Percentiles rank a stretch among this genome's conserved stretches.
Evolutionary conservation across 1,140 invertebrate genomes (phyloP).

Genomic region (Drosophila repletoides): DNA sequence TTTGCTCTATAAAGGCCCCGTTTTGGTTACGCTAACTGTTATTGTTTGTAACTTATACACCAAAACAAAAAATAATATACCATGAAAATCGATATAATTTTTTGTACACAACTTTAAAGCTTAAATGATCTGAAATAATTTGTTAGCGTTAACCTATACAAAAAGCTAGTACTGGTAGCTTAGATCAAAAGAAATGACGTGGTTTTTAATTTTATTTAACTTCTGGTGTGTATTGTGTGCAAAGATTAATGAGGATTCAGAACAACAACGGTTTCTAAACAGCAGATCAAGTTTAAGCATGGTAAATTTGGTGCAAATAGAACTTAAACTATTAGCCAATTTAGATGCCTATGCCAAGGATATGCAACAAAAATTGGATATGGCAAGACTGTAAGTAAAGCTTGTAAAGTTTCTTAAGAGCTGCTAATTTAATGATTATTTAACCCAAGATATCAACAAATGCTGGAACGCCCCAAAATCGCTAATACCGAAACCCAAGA

Average conservation of each 20-base stretch:
- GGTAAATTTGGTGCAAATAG: slow-evolving; percentile 38
- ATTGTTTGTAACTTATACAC: not conserved
- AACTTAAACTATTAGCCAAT: slow-evolving; percentile 14
- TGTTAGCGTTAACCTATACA: no score
- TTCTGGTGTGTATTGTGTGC: not conserved
- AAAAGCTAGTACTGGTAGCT: no score
- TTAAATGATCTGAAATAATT: no score
- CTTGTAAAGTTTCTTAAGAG: not conserved
- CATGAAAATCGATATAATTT: no score
- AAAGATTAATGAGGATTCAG: not conserved
- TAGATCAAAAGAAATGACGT: slow-evolving; percentile 11
- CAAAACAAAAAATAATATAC: not conserved
- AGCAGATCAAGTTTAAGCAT: slow-evolving; percentile 35
- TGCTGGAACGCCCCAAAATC: not conserved
- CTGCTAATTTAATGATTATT: not conserved
- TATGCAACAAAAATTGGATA: slow-evolving; percentile 46
- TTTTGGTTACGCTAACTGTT: slow-evolving; percentile 1
- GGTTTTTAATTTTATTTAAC: not conserved
- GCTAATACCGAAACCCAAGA: not conserved
- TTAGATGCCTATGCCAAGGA: slow-evolving; percentile 12
- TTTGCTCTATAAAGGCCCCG: not conserved
- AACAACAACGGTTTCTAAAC: slow-evolving; percentile 1
- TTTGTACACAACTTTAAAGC: no score
- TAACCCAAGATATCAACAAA: slow-evolving; percentile 19
- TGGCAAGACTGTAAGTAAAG: slow-evolving; percentile 29